Base-by-base conservation (phyloP, 1,140 invertebrate species). In the Eumeta japonica region DNA sequence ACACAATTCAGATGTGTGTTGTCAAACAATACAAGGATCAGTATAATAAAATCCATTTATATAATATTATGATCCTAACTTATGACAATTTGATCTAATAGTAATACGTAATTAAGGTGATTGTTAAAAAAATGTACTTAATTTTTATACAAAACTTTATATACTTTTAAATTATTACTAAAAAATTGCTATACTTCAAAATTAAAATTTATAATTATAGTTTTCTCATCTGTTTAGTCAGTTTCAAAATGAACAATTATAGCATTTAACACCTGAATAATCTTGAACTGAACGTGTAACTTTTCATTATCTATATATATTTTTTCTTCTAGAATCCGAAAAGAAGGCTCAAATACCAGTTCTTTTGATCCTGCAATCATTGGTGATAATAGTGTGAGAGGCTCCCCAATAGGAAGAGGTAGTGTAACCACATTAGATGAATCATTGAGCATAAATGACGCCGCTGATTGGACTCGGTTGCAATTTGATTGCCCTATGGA, bases 401-500 rank as follows among this genome's bases (percentile, higher is more conserved):
- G 47, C 2, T 74, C 70, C 0, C 70, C 68, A 0, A 17, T 58
- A 2, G 49, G 64, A 0, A 54, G 62, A n/a, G 57, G 58, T 17
- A 73, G 68, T 32, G 63, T 66, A 7, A 66, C 63, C 11, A 77
- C 71, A 0, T 46, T 75, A 1, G 74, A 74, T 31, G 74, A 76
- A 28, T 71, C 68, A 0, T 49, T 75, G 2, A 75, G 72, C 35
- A 72, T 75, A 5, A 77, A 77, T 28, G 70, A 75, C 15, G 61
- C 51, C 0, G 57, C 55, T 1, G 74, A 76, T 35, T 73, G 68
- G 68, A 71, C 65, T 0, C 43, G 65, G 1, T 49, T 70, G 10
- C 63, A 67, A 2, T 70, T 62, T 14, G 63, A 68, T 2, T 65
- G 60, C 17, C 53, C 41, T 28, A 48, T 35, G 5, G 66, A 62